Evolutionary conservation across 2,113 vertebrate species (phyloP), one percentile per base, ranked within the genome.

Genomic region (Boleophthalmus pectinirostris): DNA sequence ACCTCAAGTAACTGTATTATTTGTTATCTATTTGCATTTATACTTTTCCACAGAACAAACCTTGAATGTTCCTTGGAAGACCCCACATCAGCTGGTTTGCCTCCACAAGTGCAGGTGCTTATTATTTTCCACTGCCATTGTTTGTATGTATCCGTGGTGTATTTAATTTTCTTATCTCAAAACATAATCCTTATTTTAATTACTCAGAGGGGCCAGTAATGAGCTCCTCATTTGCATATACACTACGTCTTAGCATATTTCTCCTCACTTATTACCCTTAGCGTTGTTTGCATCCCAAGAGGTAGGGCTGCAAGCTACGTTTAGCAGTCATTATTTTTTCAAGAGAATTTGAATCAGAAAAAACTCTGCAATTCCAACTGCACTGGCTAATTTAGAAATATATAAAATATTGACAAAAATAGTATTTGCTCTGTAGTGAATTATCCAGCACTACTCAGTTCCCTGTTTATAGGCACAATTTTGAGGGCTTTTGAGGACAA

Each of bases 381-480:
- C 8, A 33, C 25, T 20, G 16, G 21, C 35, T 3, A 23, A 70
- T 45, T 49, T 23, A 3, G 51, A 64, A 20, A 45, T 35, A 45
- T 5, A 33, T 43, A 65, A 38, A 43, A 29, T 11, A 12, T 20
- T 43, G 38, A 61, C 43, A 43, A 60, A 60, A 66, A 61, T 47
- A 58, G 46, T 46, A 25, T 51, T 35, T 75, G 43, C 43, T 21
- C 15, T 15, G 16, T 24, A 56, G 51, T 58, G 23, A 54, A 23
- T 54, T 72, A 79, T 71, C 54, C 45, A 73, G 72, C 79, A 77
- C 35, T 38, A 7, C 6, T 38, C 6, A 38, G 35, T 3, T 38
- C 6, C 5, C 6, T 3, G 35, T 38, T 38, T 38, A 38, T 38
- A 38, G 35, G 35, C 35, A 38, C 35, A 38, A 38, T 38, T 38